phyloP scores from a whole-genome alignment of 2,888 invertebrate genomes.

The Bedellia somnulentella region DNA sequence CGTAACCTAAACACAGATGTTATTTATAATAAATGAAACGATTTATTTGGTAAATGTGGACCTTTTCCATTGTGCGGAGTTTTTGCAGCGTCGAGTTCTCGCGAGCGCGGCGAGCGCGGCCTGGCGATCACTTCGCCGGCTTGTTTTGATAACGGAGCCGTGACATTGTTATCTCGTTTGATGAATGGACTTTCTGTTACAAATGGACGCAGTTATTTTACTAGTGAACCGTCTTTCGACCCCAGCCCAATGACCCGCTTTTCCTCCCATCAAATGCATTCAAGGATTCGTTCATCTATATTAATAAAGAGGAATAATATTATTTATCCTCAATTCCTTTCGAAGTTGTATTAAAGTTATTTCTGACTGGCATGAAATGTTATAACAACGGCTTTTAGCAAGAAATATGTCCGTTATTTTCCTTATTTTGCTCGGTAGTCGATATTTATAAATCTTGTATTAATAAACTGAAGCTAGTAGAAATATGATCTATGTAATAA shows the following conservation, averaged over 20 bases:
- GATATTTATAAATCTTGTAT: too few relatives aligned
- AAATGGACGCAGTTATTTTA: conserved; percentile 49
- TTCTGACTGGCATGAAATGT: too few relatives aligned
- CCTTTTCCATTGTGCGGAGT: conserved; percentile 44
- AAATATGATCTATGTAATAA: too few relatives aligned
- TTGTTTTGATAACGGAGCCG: conserved; percentile 53
- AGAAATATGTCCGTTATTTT: too few relatives aligned
- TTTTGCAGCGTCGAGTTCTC: conserved; percentile 27
- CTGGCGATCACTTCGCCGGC: conserved; percentile 48
- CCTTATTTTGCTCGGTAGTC: too few relatives aligned
- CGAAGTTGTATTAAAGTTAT: too few relatives aligned
- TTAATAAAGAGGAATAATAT: too few relatives aligned
- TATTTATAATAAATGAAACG: conserved; percentile 24
- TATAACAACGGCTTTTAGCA: too few relatives aligned
- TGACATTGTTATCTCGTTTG: conserved; percentile 54
- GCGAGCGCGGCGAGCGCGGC: conserved; percentile 36
- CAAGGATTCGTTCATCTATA: too few relatives aligned
- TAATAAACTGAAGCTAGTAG: too few relatives aligned
- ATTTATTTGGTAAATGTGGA: conserved; percentile 28
- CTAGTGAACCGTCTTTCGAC: conserved; percentile 31
- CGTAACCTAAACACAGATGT: conserved; percentile 9
- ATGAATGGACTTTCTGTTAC: conserved; percentile 56
- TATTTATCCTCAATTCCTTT: too few relatives aligned
- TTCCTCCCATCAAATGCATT: background rate
- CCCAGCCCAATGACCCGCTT: background rate